Base-by-base conservation (phyloP, 2,888 invertebrate species). In the Nephrocerus scutellatus region DNA sequence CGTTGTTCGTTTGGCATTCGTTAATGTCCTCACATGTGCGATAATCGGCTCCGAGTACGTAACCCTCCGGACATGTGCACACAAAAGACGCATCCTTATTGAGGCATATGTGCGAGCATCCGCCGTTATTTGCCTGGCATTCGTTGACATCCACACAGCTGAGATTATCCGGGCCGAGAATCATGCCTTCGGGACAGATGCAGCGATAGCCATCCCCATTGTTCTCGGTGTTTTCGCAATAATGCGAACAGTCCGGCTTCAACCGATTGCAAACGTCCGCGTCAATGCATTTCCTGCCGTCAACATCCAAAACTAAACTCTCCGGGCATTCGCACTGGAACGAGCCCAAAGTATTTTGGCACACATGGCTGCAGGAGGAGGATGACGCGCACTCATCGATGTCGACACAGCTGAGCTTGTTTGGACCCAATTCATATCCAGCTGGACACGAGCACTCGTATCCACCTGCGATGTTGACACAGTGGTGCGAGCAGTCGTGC, bases 191-290 rank as follows among this genome's bases (percentile, higher is more conserved):
- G 1, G 71, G 72, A 50, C 77, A 77, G 5, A 59, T 56, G 46
- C 78, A 79, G 29, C 63, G 58, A 46, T 63, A 72, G 13, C 72
- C 66, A 7, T 76, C 77, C n/a, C 69, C 67, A 4, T 64, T 60
- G 49, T 77, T 77, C 39, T 68, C 62, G n/a, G n/a, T n/a, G n/a
- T n/a, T n/a, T n/a, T n/a, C n/a, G 53, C 79, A 79, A 25, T 67
- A 63, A 47, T 72, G 68, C 0, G 69, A 68, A 44, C 80, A 78
- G 15, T 70, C 72, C 25, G 65, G 68, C 36, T 71, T 73, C 3
- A 59, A 49, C 0, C 56, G 51, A 6, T 50, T 51, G n/a, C 59
- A 61, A 6, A 62, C 58, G 31, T 57, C 38, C 2, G 51, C 48
- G 9, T 57, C 54, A 2, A 64, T 51, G 41, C 74, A 74, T 3